A percentile compares a stretch with the other conserved stretches of the same genome.
Conservation (phyloP, 2,888 invertebrate species). For the Drosophila tanythrix region DNA sequence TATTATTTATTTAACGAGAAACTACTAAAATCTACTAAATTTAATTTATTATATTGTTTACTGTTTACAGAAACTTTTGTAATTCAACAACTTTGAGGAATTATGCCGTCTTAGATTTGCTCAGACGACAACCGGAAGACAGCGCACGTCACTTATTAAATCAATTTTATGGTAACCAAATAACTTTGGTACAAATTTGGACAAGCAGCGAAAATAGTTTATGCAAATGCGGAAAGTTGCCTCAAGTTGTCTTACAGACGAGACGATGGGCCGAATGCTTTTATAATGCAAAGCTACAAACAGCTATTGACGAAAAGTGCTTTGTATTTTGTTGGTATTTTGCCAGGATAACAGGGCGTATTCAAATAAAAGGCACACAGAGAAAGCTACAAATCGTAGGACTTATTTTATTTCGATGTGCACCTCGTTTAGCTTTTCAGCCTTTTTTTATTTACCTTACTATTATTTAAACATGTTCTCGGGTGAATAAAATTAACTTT, state of each 20-base stretch:
- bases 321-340: neutral
- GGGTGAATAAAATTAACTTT: constrained; percentile 8
- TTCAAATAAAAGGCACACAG: neutral
- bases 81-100: neutral
- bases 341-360: neutral
- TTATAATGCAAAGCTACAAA: neutral
- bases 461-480: neutral
- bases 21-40: neutral
- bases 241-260: constrained; percentile 52
- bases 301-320: neutral
- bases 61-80: neutral
- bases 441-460: neutral
- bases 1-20: neutral
- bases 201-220: constrained; percentile 63
- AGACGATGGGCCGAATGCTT: constrained; percentile 6
- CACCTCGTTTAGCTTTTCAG: neutral
- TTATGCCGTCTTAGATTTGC: constrained; percentile 8
- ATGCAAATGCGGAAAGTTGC: constrained; percentile 35
- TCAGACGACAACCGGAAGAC: constrained; percentile 52
- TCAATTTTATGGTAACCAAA: constrained; percentile 57
- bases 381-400: neutral
- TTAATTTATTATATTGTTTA: neutral
- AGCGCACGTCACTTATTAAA: constrained; percentile 57
- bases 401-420: neutral
- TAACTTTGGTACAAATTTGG: constrained; percentile 68